Evolutionary conservation across 1,140 invertebrate genomes (phyloP).

Genomic region (Sinella curviseta): DNA sequence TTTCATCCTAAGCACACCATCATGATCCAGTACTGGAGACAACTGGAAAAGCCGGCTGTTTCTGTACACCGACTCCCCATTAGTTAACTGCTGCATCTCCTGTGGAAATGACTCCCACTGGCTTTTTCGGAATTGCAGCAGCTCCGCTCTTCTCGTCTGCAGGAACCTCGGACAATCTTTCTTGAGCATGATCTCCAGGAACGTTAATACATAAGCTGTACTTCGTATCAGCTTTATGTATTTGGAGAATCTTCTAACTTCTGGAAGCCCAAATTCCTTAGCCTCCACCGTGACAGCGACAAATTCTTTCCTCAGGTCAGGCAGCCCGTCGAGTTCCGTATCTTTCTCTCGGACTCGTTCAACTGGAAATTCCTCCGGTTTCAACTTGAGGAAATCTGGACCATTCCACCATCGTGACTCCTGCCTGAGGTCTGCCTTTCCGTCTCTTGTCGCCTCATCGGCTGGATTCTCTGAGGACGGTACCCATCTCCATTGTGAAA

Average conservation of each 20-base stretch:
- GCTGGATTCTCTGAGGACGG: slow-evolving; percentile 9
- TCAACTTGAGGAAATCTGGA: neutral
- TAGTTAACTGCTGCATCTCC: neutral
- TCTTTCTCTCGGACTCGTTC: too few species aligned
- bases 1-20: neutral
- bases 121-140: neutral
- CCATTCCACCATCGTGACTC: neutral
- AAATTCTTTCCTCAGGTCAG: slow-evolving; percentile 10
- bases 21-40: neutral
- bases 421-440: neutral
- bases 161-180: too few species aligned
- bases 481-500: slow-evolving; percentile 7
- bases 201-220: neutral
- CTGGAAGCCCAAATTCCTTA: neutral
- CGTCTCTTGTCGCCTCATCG: slow-evolving; percentile 13
- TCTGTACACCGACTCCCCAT: neutral
- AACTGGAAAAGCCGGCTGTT: neutral
- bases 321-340: too few species aligned
- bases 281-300: neutral
- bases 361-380: neutral
- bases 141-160: too few species aligned
- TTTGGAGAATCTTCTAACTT: neutral
- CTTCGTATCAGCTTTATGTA: neutral
- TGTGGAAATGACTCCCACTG: neutral
- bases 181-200: neutral